Conservation (phyloP, 1,140 invertebrate species). For the Psilanteris sp. region DNA sequence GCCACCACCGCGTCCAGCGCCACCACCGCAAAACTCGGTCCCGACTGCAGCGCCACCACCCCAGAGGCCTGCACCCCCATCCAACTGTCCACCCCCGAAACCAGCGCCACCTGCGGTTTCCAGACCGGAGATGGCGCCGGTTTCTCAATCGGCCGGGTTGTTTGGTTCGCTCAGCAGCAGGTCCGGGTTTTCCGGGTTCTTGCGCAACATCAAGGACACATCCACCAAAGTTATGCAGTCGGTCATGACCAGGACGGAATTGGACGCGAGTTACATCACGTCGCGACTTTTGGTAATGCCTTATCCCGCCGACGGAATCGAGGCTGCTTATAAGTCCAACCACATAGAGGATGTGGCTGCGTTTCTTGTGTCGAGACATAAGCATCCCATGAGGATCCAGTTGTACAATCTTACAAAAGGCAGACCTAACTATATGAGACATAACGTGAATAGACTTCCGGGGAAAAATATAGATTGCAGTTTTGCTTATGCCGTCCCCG, state of each 20-base stretch:
- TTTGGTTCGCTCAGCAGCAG: slow-evolving; percentile 91
- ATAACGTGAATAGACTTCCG: slow-evolving; percentile 73
- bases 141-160: slow-evolving; percentile 80
- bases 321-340: slow-evolving; percentile 94
- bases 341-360: slow-evolving; percentile 94
- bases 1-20: slow-evolving; percentile 73
- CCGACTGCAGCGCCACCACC: slow-evolving; percentile 51
- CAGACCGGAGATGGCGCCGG: slow-evolving; percentile 54
- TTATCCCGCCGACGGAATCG: slow-evolving; percentile 95
- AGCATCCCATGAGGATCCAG: slow-evolving; percentile 85
- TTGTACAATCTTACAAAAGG: slow-evolving; percentile 90
- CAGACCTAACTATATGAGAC: slow-evolving; percentile 66
- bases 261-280: slow-evolving; percentile 95
- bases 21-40: slow-evolving; percentile 71
- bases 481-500: slow-evolving; percentile 82
- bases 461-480: slow-evolving; percentile 84
- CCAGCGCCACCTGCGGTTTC: slow-evolving; percentile 59
- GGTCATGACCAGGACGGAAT: slow-evolving; percentile 92
- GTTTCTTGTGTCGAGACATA: slow-evolving; percentile 87
- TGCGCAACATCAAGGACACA: slow-evolving; percentile 96
- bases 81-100: slow-evolving; percentile 70
- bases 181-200: slow-evolving; percentile 80
- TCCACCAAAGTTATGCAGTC: slow-evolving; percentile 98
- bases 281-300: slow-evolving; percentile 95
- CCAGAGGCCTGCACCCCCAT: slow-evolving; percentile 58